Conservation (phyloP, 2,113 vertebrate species). For the Cnemophilus loriae region DNA sequence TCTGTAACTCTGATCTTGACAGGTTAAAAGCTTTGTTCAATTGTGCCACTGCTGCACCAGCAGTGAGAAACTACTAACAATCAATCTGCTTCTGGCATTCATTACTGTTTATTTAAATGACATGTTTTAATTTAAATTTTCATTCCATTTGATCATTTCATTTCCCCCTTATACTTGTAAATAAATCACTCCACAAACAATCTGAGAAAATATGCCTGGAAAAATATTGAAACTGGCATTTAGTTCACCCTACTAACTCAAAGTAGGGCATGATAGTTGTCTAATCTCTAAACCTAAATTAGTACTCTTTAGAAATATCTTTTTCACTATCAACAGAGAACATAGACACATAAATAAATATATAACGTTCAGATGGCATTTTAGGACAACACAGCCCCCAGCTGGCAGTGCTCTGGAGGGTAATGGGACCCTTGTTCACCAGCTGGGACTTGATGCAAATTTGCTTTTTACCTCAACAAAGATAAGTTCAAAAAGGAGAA, state of each 20-base stretch:
- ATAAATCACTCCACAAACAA: background rate
- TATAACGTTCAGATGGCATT: background rate
- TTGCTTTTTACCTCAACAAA: background rate
- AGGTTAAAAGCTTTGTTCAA: constrained; percentile 20
- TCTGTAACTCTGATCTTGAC: background rate
- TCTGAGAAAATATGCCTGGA: background rate
- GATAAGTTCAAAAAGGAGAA: background rate
- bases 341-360: background rate
- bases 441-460: background rate
- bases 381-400: background rate
- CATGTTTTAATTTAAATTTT: constrained; percentile 9
- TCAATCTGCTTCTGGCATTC: background rate
- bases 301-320: background rate
- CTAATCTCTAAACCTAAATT: background rate
- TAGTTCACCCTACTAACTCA: background rate
- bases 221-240: background rate
- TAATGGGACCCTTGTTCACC: background rate
- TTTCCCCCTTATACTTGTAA: background rate
- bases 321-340: background rate
- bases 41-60: background rate
- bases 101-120: background rate
- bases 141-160: background rate
- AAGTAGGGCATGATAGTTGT: background rate
- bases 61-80: background rate
- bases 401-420: background rate